Base-by-base conservation (phyloP, 2,113 vertebrate genomes). In the Epinephelus moara region DNA sequence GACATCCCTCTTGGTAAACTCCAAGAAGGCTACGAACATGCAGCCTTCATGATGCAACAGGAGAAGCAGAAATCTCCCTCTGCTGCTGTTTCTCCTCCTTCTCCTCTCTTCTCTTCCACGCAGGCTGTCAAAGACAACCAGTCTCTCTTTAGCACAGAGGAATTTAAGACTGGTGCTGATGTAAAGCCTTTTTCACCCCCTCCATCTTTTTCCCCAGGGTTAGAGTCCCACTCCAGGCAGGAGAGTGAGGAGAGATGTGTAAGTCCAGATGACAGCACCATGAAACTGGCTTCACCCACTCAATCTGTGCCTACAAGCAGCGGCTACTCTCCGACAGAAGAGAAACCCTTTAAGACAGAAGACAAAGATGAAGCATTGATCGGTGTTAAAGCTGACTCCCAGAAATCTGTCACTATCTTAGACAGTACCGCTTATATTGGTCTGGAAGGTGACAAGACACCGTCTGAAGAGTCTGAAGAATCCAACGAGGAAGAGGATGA, bases 231-330 rank as follows among this genome's bases (percentile, higher is more conserved):
- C 59, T 90, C 84, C 78, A 85, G 89, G 79, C 93, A 89, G 59
- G 97, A 99, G 53, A 92, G 91, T 2, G 97, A 99, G 53, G 98
- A 98, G 9, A 95, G 97, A 78, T 99, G 98, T 90, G 70, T 94
- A 50, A 99, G 98, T 85, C 98, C 97, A 1, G 98, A 99, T 1
- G 98, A 99, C 47, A 98, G 97, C 89, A 99, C 98, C 0, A 95
- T 99, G 81, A 99, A 96, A 91, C 96, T 99, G 95, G 96, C 97
- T 11, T 99, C 98, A 63, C 98, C 97, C 37, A 97, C 96, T 11
- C 97, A 96, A 6, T 99, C 97, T 18, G 97, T 97, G 27, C 97
- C 97, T n/a, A 98, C 97, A 1, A 99, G 98, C 88, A 96, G 97
- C 66, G 96, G 97, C 37, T 97, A 98, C 88, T 99, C 98, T 23